Conservation (phyloP, 1,140 invertebrate species). For the Zaprionus nigranus region DNA sequence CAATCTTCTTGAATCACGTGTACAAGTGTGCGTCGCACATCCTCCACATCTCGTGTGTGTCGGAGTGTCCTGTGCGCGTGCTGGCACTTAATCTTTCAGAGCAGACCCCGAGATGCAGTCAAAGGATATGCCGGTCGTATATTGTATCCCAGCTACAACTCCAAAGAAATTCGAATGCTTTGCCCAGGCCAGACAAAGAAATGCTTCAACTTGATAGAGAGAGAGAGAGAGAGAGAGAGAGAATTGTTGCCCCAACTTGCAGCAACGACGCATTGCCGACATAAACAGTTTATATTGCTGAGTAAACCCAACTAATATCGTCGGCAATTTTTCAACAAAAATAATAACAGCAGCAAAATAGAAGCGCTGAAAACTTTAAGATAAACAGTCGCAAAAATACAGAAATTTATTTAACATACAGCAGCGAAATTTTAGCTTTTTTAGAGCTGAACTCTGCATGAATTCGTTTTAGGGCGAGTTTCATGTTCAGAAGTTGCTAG, state of each 20-base stretch:
- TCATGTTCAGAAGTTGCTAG: no score
- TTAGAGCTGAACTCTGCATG: neutral
- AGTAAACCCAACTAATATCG: neutral
- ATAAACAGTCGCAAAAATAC: neutral
- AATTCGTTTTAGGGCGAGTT: neutral
- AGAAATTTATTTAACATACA: neutral
- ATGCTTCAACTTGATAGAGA: neutral
- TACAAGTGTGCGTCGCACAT: constrained; percentile 15
- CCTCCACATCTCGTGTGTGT: constrained; percentile 10
- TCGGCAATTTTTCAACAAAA: neutral
- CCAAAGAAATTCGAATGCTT: constrained; percentile 19
- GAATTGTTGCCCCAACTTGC: constrained; percentile 3
- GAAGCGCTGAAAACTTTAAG: neutral
- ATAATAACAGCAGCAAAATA: neutral
- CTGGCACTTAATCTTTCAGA: constrained; percentile 76
- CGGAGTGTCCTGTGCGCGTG: constrained; percentile 45
- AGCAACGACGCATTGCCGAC: constrained; percentile 2
- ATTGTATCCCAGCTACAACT: constrained; percentile 34
- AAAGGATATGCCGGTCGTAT: constrained; percentile 73
- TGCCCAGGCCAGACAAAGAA: constrained; percentile 14
- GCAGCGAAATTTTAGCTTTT: neutral
- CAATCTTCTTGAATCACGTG: constrained; percentile 62
- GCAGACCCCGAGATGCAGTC: constrained; percentile 55
- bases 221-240: neutral
- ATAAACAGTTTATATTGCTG: constrained; percentile 1